Evolutionary conservation across 2,113 vertebrate species (phyloP), one percentile per base, ranked within the genome.

Genomic region (Cyrtonyx montezumae): DNA sequence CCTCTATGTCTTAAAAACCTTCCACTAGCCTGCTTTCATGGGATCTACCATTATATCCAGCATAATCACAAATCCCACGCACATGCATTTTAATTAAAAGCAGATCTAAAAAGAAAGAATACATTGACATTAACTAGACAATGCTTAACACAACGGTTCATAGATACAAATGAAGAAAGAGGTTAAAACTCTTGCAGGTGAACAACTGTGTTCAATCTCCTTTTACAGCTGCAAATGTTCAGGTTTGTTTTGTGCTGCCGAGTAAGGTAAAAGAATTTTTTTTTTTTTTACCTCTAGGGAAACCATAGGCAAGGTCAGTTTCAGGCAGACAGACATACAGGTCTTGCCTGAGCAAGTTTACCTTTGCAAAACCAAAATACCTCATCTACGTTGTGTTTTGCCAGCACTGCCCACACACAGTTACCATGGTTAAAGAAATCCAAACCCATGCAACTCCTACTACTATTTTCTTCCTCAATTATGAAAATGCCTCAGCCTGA

Each of bases 301-400:
- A 84, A 66, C 43, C 45, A 76, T 90, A 62, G 22, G 42, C 26
- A 73, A 92, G 81, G 81, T 92, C 78, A 92, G 74, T 8, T 58
- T 79, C 34, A 37, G 43, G n/a, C 18, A 48, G 79, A 88, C 49
- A 76, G 79, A 91, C 49, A 76, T 8, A 14, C 13, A 58, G 48
- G 75, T 84, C 86, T 92, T 91, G 92, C 48, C 84, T 92, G 80
- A 86, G 91, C 94, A 93, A 90, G 93, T 84, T 78, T 56, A 76
- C 88, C 66, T 73, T 59, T 79, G 79, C 66, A 53, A 75, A 91
- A 88, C 66, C 91, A 23, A 91, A 94, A 86, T 73, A 84, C 53
- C 20, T 92, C n/a, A 9, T 66, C 58, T 68, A 76, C 49, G 22
- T 14, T 76, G 19, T 87, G 55, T 71, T 90, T 90, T 82, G 88